These are phyloP conservation scores for Aethina tumida DNA, from an alignment of 1,140 invertebrate genomes.

Conservation along the genomic window DNA sequence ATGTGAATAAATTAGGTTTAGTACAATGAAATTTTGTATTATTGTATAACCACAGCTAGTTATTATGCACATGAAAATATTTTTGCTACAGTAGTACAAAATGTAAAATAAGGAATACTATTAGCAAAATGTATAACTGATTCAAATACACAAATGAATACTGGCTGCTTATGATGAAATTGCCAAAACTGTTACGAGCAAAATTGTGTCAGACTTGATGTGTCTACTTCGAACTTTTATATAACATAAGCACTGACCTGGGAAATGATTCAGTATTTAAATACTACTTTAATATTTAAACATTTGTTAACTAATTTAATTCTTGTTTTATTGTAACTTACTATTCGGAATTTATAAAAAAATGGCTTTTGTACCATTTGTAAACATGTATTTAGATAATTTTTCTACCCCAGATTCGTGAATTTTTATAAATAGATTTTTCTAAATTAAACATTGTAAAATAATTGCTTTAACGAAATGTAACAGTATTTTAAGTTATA, in stretches of 20 bases:
- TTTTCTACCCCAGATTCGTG: too few relatives aligned
- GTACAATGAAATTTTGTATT: slow-evolving; percentile 14
- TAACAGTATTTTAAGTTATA: neutral
- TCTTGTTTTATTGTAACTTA: too few relatives aligned
- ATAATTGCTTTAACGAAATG: slow-evolving; percentile 1
- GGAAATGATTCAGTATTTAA: slow-evolving; percentile 11
- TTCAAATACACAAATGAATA: slow-evolving; percentile 1
- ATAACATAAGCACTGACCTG: slow-evolving; percentile 7
- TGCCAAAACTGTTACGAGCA: neutral
- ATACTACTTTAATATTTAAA: too few relatives aligned
- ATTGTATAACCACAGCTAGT: slow-evolving; percentile 12
- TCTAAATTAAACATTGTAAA: too few relatives aligned
- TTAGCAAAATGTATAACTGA: too few relatives aligned
- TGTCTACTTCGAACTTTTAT: slow-evolving; percentile 8
- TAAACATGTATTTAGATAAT: too few relatives aligned
- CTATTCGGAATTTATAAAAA: too few relatives aligned
- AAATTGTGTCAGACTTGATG: neutral
- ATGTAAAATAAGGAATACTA: slow-evolving; percentile 1
- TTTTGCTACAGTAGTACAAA: slow-evolving; percentile 17
- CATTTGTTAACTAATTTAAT: too few relatives aligned
- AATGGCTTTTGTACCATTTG: too few relatives aligned
- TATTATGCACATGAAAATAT: slow-evolving; percentile 11
- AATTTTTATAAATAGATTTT: too few relatives aligned
- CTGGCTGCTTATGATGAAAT: neutral
- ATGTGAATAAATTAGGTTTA: slow-evolving; percentile 7